Evolutionary conservation across 2,797 vertebrate species (phyloP).

Genomic region (Lutjanus argentimaculatus): DNA sequence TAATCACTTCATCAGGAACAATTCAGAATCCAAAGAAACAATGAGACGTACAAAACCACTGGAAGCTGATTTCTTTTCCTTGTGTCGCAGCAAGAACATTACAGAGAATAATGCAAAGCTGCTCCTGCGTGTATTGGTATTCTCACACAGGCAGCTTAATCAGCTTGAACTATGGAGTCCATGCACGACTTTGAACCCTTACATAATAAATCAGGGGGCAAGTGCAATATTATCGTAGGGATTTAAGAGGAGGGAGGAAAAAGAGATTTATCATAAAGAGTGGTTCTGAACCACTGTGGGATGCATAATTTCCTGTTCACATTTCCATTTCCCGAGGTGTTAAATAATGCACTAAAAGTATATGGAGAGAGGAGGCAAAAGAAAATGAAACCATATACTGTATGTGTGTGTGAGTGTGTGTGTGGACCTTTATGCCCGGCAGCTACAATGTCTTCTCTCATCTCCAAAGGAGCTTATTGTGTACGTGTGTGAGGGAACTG

Average conservation of each 20-base stretch:
- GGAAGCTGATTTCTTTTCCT: not conserved
- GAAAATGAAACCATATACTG: slow-evolving; percentile 35
- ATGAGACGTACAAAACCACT: not conserved
- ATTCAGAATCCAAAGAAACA: not conserved
- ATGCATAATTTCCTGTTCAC: slow-evolving; percentile 63
- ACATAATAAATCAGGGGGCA: slow-evolving; percentile 56
- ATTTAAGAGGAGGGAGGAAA: slow-evolving; percentile 46
- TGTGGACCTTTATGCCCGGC: not conserved
- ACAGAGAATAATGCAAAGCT: slow-evolving; percentile 26
- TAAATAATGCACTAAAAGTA: slow-evolving; percentile 69
- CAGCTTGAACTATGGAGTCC: slow-evolving; percentile 57
- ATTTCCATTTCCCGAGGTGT: slow-evolving; percentile 62
- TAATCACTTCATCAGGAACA: not conserved
- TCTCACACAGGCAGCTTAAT: slow-evolving; percentile 45
- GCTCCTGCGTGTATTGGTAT: slow-evolving; percentile 16
- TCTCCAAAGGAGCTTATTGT: not conserved
- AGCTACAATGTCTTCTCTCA: not conserved
- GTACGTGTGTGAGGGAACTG: slow-evolving; percentile 6
- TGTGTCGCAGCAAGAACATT: not conserved
- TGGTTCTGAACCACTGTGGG: slow-evolving; percentile 24
- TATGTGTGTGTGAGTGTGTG: slow-evolving; percentile 8
- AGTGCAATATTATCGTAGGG: slow-evolving; percentile 58
- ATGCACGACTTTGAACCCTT: slow-evolving; percentile 23
- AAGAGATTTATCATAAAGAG: slow-evolving; percentile 48
- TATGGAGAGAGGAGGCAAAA: slow-evolving; percentile 51